A percentile compares a stretch with the other conserved stretches of the same genome.
phyloP scores from a whole-genome alignment of 2,797 vertebrate species.

The Falco concolor region DNA sequence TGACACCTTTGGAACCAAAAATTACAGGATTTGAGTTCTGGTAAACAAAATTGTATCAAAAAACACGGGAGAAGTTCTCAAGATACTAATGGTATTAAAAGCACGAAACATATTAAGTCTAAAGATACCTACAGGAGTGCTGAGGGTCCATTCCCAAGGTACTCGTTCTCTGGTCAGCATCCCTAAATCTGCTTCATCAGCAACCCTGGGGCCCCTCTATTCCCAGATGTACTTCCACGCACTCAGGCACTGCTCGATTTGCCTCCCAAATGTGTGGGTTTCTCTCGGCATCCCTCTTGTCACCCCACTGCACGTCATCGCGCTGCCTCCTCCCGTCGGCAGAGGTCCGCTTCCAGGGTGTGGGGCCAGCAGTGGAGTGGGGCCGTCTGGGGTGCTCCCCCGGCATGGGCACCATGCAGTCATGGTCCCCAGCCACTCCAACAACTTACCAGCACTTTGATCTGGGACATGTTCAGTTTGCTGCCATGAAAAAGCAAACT shows the following conservation, averaged over 20 bases:
- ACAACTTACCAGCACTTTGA: too few relatives aligned
- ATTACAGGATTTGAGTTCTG: neutral
- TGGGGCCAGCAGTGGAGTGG: fast-evolving
- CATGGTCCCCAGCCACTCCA: neutral
- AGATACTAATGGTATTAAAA: neutral
- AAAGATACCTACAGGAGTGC: neutral
- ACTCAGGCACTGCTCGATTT: fast-evolving
- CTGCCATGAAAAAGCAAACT: neutral
- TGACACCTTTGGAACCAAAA: neutral
- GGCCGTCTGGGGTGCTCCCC: neutral
- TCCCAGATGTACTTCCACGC: neutral
- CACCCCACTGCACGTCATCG: neutral
- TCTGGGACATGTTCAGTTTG: neutral
- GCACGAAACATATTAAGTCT: too few relatives aligned
- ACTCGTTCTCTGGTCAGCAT: neutral
- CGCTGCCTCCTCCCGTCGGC: fast-evolving
- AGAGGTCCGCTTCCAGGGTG: fast-evolving
- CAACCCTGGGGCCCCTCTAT: neutral
- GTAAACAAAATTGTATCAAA: neutral
- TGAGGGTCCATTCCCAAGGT: fast-evolving
- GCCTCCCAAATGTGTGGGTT: fast-evolving
- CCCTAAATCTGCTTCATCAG: neutral
- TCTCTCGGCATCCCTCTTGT: neutral
- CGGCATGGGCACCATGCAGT: neutral
- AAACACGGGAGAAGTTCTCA: neutral